Percentiles rank a stretch among this genome's conserved stretches.
phyloP scores from a whole-genome alignment of 2,888 invertebrate genomes.

The Thereva unica region DNA sequence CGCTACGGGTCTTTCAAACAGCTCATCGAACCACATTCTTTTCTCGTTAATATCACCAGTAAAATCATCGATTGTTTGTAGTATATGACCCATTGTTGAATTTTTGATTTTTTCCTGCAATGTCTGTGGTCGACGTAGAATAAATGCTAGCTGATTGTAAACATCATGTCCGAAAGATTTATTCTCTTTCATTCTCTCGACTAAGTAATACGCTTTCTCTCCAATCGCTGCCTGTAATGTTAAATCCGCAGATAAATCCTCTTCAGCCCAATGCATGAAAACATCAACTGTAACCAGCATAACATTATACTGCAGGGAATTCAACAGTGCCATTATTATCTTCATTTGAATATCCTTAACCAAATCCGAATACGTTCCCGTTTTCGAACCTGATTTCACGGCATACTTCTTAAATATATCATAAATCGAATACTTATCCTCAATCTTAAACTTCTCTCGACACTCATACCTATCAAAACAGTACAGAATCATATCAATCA shows the following conservation, averaged over 20 bases:
- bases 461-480: conserved; percentile 48
- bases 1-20: conserved; percentile 47
- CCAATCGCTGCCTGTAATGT: conserved; percentile 50
- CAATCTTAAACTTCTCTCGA: conserved; percentile 17
- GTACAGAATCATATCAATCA: conserved; percentile 47
- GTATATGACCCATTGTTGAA: conserved; percentile 49
- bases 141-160: conserved; percentile 46
- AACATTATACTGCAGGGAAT: conserved; percentile 50
- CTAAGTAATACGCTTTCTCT: conserved; percentile 46
- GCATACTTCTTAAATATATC: conserved; percentile 42
- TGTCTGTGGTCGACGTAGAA: conserved; percentile 49
- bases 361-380: conserved; percentile 36
- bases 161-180: conserved; percentile 48
- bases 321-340: conserved; percentile 48
- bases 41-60: conserved; percentile 21
- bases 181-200: conserved; percentile 47
- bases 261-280: conserved; percentile 52
- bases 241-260: conserved; percentile 45
- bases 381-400: background rate
- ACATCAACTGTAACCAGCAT: conserved; percentile 49
- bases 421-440: conserved; percentile 45
- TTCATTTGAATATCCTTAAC: conserved; percentile 47
- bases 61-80: conserved; percentile 46
- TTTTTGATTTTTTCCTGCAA: conserved; percentile 46
- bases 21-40: conserved; percentile 46